These are phyloP conservation scores for Nerophis lumbriciformis DNA, from an alignment of 2,113 vertebrate genomes.

Conservation along the genomic window DNA sequence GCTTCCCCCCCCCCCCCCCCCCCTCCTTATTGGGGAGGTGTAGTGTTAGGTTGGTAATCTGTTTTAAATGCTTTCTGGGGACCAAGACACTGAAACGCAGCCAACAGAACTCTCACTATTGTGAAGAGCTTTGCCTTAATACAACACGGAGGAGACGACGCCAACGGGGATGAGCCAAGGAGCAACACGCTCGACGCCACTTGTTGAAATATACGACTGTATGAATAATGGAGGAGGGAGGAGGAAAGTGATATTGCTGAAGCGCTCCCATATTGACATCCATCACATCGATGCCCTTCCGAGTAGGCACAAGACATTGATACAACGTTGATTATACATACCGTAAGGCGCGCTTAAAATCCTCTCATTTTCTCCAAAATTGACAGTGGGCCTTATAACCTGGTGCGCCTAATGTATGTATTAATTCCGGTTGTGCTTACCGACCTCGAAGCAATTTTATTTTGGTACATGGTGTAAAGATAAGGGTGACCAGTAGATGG, in stretches of 20 bases:
- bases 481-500: no score
- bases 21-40: constrained; percentile 58
- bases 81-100: constrained; percentile 60
- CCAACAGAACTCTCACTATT: constrained; percentile 57
- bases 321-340: no score
- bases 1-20: constrained; percentile 20
- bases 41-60: constrained; percentile 67
- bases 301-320: no score
- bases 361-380: no score
- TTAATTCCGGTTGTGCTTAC: no score
- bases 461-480: no score
- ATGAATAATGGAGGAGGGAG: constrained; percentile 62
- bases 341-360: no score
- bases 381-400: no score
- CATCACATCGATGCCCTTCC: constrained; percentile 44
- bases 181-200: constrained; percentile 51
- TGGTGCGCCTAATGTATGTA: no score
- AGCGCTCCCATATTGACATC: constrained; percentile 53
- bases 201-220: constrained; percentile 65
- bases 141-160: constrained; percentile 36
- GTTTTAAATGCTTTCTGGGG: constrained; percentile 72
- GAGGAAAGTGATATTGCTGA: constrained; percentile 51
- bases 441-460: no score
- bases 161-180: constrained; percentile 45
- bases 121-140: constrained; percentile 48